These are phyloP conservation scores for Prunella fulvescens DNA, from an alignment of 2,113 vertebrate species.

Conservation along the genomic window DNA sequence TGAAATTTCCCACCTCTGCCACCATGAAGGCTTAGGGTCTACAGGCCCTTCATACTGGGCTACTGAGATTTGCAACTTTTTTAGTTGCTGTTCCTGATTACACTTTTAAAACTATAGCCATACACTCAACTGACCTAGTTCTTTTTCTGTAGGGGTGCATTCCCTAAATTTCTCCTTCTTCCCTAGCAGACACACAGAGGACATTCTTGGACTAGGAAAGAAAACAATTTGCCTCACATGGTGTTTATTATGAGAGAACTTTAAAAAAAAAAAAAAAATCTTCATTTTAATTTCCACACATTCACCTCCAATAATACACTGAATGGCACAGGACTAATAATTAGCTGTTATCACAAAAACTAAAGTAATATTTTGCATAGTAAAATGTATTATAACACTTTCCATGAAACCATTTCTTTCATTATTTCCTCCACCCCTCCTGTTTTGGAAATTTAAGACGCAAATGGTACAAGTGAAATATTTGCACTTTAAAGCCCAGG, in stretches of 20 bases:
- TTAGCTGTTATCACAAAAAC: background rate
- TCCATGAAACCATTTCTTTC: background rate
- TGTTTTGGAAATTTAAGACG: background rate
- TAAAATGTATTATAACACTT: background rate
- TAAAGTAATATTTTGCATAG: background rate
- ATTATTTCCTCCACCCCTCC: background rate
- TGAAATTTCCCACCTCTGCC: background rate
- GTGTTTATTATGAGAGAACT: background rate
- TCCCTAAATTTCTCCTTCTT: background rate
- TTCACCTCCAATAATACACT: background rate
- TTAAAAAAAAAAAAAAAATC: background rate
- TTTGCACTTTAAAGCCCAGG: background rate
- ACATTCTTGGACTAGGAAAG: background rate
- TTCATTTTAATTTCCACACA: background rate
- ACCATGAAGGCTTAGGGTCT: background rate
- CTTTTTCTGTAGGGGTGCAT: rapidly evolving
- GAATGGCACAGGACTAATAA: background rate
- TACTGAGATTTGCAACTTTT: background rate
- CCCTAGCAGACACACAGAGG: background rate
- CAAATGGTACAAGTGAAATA: background rate
- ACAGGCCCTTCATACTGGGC: background rate
- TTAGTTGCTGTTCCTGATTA: background rate
- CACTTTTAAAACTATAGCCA: background rate
- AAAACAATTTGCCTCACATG: background rate
- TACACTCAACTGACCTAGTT: background rate